Conservation (phyloP, 1,140 invertebrate genomes). For the Calosoma granatense region DNA sequence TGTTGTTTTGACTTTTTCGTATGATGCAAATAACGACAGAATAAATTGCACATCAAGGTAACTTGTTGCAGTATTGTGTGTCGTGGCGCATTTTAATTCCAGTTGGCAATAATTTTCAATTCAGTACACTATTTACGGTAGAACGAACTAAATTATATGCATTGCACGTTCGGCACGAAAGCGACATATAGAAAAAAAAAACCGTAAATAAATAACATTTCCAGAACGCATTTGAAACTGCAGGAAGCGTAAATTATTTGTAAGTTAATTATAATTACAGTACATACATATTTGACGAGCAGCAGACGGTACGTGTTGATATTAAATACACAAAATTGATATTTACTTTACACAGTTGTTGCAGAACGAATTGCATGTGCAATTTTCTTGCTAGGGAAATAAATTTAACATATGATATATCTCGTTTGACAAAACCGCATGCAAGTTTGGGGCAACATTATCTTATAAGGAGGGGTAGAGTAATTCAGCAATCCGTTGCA, state of each 20-base stretch:
- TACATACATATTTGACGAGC: not conserved
- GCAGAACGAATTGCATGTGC: no score
- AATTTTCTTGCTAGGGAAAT: no score
- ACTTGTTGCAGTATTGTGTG: slow-evolving; percentile 12
- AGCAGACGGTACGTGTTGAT: no score
- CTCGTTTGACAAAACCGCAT: not conserved
- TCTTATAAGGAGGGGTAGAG: not conserved
- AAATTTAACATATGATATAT: no score
- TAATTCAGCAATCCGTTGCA: not conserved
- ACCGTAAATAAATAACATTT: not conserved
- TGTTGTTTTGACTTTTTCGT: no score
- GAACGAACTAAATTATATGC: slow-evolving; percentile 3
- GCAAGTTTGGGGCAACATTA: not conserved
- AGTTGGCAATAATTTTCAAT: slow-evolving; percentile 19
- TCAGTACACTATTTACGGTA: slow-evolving; percentile 1
- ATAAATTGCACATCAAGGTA: no score
- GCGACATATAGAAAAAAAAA: no score
- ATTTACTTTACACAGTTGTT: no score
- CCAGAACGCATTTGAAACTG: no score
- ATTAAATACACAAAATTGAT: no score
- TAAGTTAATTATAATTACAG: not conserved
- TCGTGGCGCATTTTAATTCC: slow-evolving; percentile 19
- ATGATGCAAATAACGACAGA: no score
- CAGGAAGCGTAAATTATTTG: not conserved
- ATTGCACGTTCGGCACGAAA: not conserved